Percentiles rank a stretch among this genome's conserved stretches.
Conservation (phyloP, 2,797 vertebrate genomes). For the Dicrostonyx torquatus region DNA sequence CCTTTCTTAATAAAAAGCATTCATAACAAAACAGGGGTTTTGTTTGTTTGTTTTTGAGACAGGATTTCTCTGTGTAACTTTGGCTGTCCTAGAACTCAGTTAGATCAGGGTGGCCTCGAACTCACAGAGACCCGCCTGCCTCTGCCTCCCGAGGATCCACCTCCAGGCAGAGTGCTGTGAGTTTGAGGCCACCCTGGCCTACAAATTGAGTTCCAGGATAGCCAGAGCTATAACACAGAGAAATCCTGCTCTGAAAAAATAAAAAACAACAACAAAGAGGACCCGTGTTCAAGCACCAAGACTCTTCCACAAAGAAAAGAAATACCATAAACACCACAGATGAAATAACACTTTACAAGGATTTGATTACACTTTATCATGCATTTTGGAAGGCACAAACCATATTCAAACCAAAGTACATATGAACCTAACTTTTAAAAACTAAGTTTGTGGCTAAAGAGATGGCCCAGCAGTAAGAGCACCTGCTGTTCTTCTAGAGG, state of each 20-base stretch:
- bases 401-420: neutral
- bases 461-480: neutral
- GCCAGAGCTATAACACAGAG: no score
- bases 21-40: neutral
- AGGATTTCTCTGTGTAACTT: no score
- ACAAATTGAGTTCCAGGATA: no score
- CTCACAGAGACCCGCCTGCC: no score
- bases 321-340: neutral
- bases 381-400: neutral
- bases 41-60: no score
- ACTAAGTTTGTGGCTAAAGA: neutral
- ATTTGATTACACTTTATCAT: neutral
- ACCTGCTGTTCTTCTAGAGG: neutral
- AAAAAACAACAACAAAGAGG: neutral
- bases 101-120: no score
- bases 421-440: neutral
- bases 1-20: neutral
- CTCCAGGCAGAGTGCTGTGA: no score
- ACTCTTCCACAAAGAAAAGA: neutral
- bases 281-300: neutral
- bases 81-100: no score
- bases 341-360: neutral
- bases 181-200: no score
- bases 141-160: no score
- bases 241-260: no score